These are phyloP conservation scores for Aratinga solstitialis DNA, from an alignment of 2,797 vertebrate species.

Conservation along the genomic window DNA sequence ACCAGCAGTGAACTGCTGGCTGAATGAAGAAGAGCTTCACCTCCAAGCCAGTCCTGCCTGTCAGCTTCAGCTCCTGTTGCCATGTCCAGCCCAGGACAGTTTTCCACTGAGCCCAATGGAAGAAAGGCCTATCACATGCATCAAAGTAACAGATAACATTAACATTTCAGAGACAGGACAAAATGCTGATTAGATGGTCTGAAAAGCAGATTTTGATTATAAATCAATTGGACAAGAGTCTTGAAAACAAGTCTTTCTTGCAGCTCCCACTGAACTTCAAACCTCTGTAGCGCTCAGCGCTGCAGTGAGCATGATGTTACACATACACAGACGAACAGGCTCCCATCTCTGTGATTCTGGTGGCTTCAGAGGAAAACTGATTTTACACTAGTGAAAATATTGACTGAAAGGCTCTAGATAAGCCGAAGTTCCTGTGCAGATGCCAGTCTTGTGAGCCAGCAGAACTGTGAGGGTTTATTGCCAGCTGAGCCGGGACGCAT, in stretches of 20 bases:
- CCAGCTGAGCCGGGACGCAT: not conserved
- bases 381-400: not conserved
- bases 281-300: fast-evolving
- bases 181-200: not conserved
- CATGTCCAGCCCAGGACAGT: not conserved
- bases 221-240: not conserved
- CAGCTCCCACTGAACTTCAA: not conserved
- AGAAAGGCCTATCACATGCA: not conserved
- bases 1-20: not conserved
- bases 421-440: not conserved
- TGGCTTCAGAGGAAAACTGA: not conserved
- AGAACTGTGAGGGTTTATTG: not conserved
- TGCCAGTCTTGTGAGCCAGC: not conserved
- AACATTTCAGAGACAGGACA: not conserved
- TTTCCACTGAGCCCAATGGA: not conserved
- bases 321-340: not conserved
- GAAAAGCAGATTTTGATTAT: not conserved
- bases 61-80: not conserved
- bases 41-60: not conserved
- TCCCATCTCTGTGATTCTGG: not conserved
- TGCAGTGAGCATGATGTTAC: not conserved
- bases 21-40: not conserved
- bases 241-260: not conserved
- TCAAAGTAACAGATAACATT: not conserved
- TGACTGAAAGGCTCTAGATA: not conserved